Percentiles rank a stretch among this genome's conserved stretches.
phyloP scores from a whole-genome alignment of 1,140 invertebrate genomes.

The Orius insidiosus region DNA sequence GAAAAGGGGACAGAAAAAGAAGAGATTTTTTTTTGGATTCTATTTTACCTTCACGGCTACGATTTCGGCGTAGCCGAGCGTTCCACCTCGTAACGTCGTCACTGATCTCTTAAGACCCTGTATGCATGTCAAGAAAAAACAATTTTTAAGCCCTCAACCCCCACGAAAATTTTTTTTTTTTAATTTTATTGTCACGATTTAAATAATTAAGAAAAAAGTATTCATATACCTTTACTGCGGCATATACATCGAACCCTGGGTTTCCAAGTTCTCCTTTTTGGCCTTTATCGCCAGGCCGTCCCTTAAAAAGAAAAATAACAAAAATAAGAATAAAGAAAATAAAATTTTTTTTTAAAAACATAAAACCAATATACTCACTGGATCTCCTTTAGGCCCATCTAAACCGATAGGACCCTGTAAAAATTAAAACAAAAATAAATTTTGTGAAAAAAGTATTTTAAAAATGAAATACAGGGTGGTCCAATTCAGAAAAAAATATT shows the following conservation, averaged over 20 bases:
- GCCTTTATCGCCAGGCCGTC: constrained; percentile 71
- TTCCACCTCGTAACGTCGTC: constrained; percentile 68
- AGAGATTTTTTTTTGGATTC: neutral
- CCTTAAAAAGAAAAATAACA: constrained; percentile 36
- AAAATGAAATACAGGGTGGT: constrained; percentile 1
- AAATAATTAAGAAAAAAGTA: no score
- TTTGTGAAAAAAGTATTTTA: neutral
- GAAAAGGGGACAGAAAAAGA: constrained; percentile 15
- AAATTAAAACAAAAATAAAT: no score
- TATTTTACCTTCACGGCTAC: constrained; percentile 82
- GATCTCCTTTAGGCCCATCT: constrained; percentile 83
- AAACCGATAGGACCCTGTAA: constrained; percentile 82
- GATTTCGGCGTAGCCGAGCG: constrained; percentile 80
- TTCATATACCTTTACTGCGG: constrained; percentile 63
- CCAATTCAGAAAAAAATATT: no score
- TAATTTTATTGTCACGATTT: no score
- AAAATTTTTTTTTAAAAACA: no score
- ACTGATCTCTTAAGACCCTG: constrained; percentile 79
- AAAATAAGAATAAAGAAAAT: no score
- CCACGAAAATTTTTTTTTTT: constrained; percentile 16
- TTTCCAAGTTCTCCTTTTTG: constrained; percentile 68
- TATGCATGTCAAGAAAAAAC: constrained; percentile 1
- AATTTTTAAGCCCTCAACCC: no score
- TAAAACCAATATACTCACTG: constrained; percentile 50
- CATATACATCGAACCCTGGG: constrained; percentile 75